Base-by-base conservation (phyloP, 2,113 vertebrate genomes). In the Calonectris borealis region DNA sequence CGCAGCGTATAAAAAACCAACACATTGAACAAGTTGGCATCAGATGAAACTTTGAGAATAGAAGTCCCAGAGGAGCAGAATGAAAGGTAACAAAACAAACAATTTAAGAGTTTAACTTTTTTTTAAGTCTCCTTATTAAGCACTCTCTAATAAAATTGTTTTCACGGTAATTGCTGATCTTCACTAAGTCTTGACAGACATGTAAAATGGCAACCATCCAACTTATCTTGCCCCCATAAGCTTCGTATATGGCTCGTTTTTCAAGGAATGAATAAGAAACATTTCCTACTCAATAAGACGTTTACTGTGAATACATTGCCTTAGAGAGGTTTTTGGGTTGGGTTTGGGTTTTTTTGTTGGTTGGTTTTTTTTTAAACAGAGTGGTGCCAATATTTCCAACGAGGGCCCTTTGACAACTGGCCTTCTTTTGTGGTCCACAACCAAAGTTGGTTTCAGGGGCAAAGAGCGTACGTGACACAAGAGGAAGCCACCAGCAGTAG, bases 11-110 rank as follows among this genome's bases (percentile, higher is more conserved):
- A 76, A 64, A 84, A 78, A 61, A 3, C 27, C 44, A 90, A 80
- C 42, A 90, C 51, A 69, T 0, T 49, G 71, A 90, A 90, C 14
- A 32, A 68, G 36, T 13, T 90, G 92, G 46, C 44, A 0, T 4
- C 6, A 0, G 81, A 90, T 48, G 32, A 70, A 83, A 94, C 49
- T 78, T 44, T 21, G 29, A 60, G 42, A 96, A 83, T 17, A 73
- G 54, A 97, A 55, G 29, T 84, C 84, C 82, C 86, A 95, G 17
- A 36, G 18, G 58, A 93, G 42, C 16, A 81, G 68, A 88, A 58
- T 6, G 13, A 18, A 83, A 91, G 17, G 49, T 22, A 79, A 78
- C 29, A 78, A 36, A 93, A 27, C 27, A 82, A 80, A 2, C 26
- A 44, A 16, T 25, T 84, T 31, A 40, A 61, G n/a, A 58, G 34